Conservation (phyloP, 1,140 invertebrate genomes). For the Drosophila ogumai region DNA sequence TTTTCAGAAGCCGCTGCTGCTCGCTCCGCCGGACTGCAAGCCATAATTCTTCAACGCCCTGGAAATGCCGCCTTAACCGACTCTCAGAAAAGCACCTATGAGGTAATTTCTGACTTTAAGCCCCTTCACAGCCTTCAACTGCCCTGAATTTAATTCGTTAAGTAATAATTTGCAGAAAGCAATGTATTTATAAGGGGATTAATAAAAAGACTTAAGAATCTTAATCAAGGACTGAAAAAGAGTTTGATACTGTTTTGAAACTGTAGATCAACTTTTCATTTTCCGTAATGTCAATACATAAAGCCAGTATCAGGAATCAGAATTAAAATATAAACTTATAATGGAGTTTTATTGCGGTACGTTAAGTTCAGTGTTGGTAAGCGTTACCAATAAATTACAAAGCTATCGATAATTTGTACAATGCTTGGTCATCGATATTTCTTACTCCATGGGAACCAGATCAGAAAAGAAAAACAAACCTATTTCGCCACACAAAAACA, state of each 20-base stretch:
- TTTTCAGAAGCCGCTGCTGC: constrained; percentile 92
- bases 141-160: constrained; percentile 9
- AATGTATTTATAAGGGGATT: background rate
- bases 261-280: background rate
- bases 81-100: constrained; percentile 42
- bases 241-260: background rate
- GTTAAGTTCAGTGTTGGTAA: constrained; percentile 2
- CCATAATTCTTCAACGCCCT: constrained; percentile 90
- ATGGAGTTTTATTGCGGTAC: background rate
- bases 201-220: background rate
- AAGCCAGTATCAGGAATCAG: too few species aligned
- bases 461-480: constrained; percentile 23
- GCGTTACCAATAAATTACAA: background rate
- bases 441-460: constrained; percentile 11
- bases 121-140: constrained; percentile 8
- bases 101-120: constrained; percentile 37
- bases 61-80: constrained; percentile 88
- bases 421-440: background rate
- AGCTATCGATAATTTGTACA: too few species aligned
- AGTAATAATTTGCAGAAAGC: background rate
- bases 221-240: background rate
- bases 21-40: constrained; percentile 88
- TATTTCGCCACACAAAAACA: constrained; percentile 21
- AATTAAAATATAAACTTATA: too few species aligned
- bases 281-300: background rate